These are phyloP conservation scores for Lasius fuliginosus DNA, from an alignment of 2,888 invertebrate species.

Conservation along the genomic window DNA sequence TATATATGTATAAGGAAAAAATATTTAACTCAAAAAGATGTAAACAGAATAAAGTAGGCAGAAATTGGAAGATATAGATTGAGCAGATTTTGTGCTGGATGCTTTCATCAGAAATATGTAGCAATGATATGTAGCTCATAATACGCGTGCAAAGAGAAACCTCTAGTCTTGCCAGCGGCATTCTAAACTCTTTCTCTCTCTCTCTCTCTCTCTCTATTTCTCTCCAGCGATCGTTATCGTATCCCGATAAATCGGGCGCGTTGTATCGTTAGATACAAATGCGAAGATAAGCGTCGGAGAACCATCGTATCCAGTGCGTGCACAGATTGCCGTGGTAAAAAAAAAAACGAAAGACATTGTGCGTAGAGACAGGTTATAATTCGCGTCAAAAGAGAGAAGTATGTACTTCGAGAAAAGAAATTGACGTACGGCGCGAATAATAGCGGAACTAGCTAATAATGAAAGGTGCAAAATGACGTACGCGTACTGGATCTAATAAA, in stretches of 20 bases:
- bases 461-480: neutral
- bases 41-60: constrained; percentile 9
- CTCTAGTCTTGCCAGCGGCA: constrained; percentile 71
- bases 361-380: constrained; percentile 35
- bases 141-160: constrained; percentile 65
- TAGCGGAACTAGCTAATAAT: constrained; percentile 15
- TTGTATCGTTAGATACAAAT: constrained; percentile 74
- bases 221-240: constrained; percentile 75
- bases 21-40: neutral
- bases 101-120: constrained; percentile 57
- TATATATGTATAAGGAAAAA: neutral
- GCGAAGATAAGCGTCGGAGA: constrained; percentile 60
- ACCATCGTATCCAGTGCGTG: constrained; percentile 58
- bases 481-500: neutral
- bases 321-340: constrained; percentile 34
- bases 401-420: constrained; percentile 11
- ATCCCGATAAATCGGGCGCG: constrained; percentile 72
- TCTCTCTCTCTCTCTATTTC: constrained; percentile 30
- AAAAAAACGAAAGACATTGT: constrained; percentile 53
- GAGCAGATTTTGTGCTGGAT: constrained; percentile 34
- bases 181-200: constrained; percentile 65
- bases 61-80: neutral
- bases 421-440: neutral
- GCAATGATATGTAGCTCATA: constrained; percentile 32
- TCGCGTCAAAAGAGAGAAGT: constrained; percentile 3